Conservation (phyloP, 2,797 vertebrate genomes). For the Oophaga sylvatica region DNA sequence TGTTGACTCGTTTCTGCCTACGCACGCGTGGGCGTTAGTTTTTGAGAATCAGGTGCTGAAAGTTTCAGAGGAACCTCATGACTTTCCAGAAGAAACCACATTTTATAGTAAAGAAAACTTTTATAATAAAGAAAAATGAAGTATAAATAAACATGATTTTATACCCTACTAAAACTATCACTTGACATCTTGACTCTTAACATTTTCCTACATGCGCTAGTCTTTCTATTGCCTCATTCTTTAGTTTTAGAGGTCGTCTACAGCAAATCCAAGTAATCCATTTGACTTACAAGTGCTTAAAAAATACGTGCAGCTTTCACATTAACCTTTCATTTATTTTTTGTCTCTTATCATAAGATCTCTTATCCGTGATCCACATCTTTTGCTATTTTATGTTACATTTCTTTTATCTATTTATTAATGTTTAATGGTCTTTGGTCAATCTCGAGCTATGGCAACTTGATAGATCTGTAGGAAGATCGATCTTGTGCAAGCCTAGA, state of each 20-base stretch:
- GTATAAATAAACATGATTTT: not conserved
- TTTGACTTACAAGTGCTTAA: not conserved
- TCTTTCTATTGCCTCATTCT: not conserved
- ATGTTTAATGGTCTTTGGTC: no score
- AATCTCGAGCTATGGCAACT: no score
- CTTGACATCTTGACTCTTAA: not conserved
- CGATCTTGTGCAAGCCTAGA: no score
- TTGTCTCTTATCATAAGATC: not conserved
- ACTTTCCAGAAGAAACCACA: not conserved
- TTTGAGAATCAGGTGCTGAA: conserved; percentile 38
- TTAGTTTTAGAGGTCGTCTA: not conserved
- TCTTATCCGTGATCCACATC: not conserved
- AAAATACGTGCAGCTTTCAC: not conserved
- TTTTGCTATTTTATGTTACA: not conserved
- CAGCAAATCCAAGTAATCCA: not conserved
- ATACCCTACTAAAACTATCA: not conserved
- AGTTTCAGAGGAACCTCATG: conserved; percentile 4
- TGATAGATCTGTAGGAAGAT: no score
- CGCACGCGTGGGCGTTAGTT: conserved; percentile 14
- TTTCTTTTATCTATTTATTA: not conserved
- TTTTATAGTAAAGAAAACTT: not conserved
- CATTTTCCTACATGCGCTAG: not conserved
- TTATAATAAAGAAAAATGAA: not conserved
- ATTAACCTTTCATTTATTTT: not conserved
- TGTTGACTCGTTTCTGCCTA: conserved; percentile 40